Conservation (phyloP, 1,140 invertebrate species). For the Whitmania pigra region DNA sequence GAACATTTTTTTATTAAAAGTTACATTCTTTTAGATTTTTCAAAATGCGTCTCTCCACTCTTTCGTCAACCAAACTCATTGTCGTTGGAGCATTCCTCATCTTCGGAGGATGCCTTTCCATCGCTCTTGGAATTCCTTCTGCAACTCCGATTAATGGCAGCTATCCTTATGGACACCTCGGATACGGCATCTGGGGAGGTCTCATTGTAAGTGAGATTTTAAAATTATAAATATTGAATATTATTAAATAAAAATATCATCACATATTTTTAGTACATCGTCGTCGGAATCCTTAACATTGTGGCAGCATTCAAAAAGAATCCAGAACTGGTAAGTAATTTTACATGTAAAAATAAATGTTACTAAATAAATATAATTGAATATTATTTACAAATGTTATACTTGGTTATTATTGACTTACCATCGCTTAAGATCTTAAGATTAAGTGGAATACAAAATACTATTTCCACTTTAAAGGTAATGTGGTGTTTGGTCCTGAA, state of each 20-base stretch:
- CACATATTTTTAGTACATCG: neutral
- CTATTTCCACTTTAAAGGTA: neutral
- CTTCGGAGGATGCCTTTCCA: neutral
- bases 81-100: neutral
- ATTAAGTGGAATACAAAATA: neutral
- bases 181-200: constrained; percentile 5
- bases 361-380: too few species aligned
- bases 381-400: too few species aligned
- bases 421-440: neutral
- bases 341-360: too few species aligned
- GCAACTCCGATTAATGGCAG: neutral
- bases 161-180: constrained; percentile 10
- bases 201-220: neutral
- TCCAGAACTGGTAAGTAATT: neutral
- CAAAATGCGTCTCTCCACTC: neutral
- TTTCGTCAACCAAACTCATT: neutral
- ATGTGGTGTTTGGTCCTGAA: constrained; percentile 2
- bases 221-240: neutral
- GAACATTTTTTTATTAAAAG: too few species aligned
- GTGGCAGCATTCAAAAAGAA: neutral
- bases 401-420: too few species aligned
- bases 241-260: neutral
- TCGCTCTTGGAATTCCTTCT: neutral
- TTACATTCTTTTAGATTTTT: neutral
- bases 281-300: neutral